Evolutionary conservation across 2,797 vertebrate species (phyloP).

Genomic region (Adrianichthys oophorus): DNA sequence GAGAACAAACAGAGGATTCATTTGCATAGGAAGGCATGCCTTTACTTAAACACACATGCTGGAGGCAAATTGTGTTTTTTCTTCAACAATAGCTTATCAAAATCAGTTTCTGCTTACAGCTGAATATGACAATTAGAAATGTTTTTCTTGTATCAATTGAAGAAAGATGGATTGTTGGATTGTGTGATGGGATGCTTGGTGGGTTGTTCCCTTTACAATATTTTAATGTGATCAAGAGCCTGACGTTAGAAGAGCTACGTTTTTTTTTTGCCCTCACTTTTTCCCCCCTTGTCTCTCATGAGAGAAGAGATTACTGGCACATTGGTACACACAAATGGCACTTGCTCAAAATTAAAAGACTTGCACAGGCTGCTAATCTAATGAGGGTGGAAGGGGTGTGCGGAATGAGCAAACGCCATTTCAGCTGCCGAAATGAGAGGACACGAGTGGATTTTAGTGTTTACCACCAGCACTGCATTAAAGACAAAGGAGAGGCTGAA

Average conservation of each 20-base stretch:
- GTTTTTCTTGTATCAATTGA: conserved; percentile 51
- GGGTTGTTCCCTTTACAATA: conserved; percentile 47
- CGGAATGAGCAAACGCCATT: conserved; percentile 41
- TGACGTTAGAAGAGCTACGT: conserved; percentile 60
- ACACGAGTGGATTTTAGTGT: conserved; percentile 56
- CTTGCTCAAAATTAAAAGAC: conserved; percentile 79
- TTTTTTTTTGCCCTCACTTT: conserved; percentile 56
- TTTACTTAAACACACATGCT: conserved; percentile 44
- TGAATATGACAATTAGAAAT: conserved; percentile 60
- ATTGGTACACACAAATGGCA: conserved; percentile 74
- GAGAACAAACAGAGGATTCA: conserved; percentile 34
- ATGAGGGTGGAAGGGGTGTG: conserved; percentile 60
- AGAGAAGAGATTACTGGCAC: conserved; percentile 75
- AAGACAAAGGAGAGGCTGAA: conserved; percentile 36
- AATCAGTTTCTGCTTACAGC: conserved; percentile 62
- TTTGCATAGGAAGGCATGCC: conserved; percentile 76
- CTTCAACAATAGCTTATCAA: conserved; percentile 61
- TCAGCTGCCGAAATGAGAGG: conserved; percentile 56
- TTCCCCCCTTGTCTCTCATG: conserved; percentile 56
- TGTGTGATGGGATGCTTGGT: conserved; percentile 37
- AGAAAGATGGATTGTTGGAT: conserved; percentile 42
- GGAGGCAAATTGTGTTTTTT: conserved; percentile 41
- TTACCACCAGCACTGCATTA: conserved; percentile 59
- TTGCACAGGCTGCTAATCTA: conserved; percentile 78
- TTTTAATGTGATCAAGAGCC: conserved; percentile 67